phyloP scores from a whole-genome alignment of 2,797 vertebrate species.

The Scleropages formosus region DNA sequence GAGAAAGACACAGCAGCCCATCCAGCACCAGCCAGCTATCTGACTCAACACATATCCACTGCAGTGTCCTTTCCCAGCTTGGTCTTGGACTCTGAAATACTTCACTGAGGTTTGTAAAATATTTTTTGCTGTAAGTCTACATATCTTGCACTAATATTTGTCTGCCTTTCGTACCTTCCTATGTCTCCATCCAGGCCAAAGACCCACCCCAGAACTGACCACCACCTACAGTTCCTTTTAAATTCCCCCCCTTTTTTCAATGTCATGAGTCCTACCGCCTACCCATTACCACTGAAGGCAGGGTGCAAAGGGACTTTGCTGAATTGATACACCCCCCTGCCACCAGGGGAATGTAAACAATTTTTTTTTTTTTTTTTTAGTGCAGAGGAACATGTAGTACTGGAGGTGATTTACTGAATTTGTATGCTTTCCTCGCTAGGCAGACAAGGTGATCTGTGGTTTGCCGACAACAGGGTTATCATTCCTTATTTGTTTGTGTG shows the following conservation, averaged over 20 bases:
- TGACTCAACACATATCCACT: constrained; percentile 42
- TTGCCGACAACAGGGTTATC: constrained; percentile 20
- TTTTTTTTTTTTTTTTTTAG: no score
- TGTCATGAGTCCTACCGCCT: constrained; percentile 30
- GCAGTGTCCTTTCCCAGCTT: neutral
- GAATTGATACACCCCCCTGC: constrained; percentile 16
- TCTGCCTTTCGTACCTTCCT: constrained; percentile 28
- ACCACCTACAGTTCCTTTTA: constrained; percentile 21
- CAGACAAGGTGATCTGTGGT: constrained; percentile 14
- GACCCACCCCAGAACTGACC: neutral
- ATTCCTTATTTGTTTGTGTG: constrained; percentile 19
- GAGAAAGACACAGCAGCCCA: constrained; percentile 36
- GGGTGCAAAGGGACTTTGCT: neutral
- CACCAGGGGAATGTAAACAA: no score
- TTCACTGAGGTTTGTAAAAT: constrained; percentile 41
- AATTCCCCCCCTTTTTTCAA: constrained; percentile 39
- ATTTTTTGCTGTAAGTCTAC: no score
- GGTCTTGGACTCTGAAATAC: constrained; percentile 7
- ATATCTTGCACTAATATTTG: no score
- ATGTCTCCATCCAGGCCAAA: constrained; percentile 27
- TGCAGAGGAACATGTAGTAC: no score
- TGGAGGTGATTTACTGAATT: constrained; percentile 32
- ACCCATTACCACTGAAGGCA: constrained; percentile 25
- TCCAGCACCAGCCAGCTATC: constrained; percentile 39
- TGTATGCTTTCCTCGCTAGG: constrained; percentile 33